These are phyloP conservation scores for Troides oblongomaculatus DNA, from an alignment of 2,888 invertebrate species.

Conservation along the genomic window DNA sequence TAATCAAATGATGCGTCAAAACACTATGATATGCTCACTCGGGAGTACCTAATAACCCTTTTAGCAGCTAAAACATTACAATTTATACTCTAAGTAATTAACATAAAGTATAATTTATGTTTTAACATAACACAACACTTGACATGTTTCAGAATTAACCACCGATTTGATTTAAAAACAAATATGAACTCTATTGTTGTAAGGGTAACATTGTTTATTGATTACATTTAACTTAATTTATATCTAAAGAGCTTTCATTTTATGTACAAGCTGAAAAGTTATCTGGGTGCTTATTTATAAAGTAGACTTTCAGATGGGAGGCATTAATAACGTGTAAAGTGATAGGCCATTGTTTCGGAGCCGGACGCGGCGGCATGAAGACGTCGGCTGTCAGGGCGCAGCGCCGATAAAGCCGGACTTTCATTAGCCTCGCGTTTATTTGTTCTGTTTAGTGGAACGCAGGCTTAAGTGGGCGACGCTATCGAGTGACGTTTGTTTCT, in stretches of 20 bases:
- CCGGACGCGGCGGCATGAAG: conserved; percentile 71
- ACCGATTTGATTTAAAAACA: not conserved
- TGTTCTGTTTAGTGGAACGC: conserved; percentile 30
- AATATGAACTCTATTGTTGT: conserved; percentile 8
- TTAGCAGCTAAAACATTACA: conserved; percentile 18
- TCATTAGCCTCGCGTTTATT: conserved; percentile 51
- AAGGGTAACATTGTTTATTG: conserved; percentile 39
- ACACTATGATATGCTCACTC: conserved; percentile 76
- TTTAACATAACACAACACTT: not conserved
- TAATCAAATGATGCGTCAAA: conserved; percentile 77
- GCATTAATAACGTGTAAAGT: conserved; percentile 63
- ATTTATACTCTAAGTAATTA: conserved; percentile 23
- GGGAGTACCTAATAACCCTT: conserved; percentile 70
- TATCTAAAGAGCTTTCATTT: conserved; percentile 6
- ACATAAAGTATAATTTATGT: conserved; percentile 28
- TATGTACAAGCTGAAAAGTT: not conserved
- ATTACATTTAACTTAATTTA: conserved; percentile 12
- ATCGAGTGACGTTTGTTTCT: too few relatives aligned
- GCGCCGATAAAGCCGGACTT: conserved; percentile 53
- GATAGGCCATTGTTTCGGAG: conserved; percentile 73
- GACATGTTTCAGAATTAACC: conserved; percentile 11
- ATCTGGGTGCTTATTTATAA: not conserved
- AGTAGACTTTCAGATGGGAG: conserved; percentile 3
- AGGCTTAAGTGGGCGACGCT: conserved; percentile 33
- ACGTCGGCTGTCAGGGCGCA: conserved; percentile 63